Evolutionary conservation across 1,140 invertebrate species (phyloP).

Genomic region (Psilanteris sp.): DNA sequence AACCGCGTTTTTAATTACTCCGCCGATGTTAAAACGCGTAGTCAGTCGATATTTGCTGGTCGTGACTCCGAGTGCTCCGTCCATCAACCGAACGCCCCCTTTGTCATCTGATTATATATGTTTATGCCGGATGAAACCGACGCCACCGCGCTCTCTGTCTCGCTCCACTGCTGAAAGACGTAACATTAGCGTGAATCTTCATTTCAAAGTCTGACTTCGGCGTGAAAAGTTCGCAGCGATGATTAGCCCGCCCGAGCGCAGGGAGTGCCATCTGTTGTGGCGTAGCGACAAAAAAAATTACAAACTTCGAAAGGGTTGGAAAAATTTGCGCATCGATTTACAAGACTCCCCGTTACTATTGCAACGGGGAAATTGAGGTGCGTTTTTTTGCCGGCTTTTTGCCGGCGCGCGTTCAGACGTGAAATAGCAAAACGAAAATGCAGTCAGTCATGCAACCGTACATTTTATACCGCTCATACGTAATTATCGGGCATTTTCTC

Average conservation of each 20-base stretch:
- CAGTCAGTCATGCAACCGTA: conserved; percentile 57
- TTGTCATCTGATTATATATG: conserved; percentile 38
- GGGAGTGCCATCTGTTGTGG: conserved; percentile 1
- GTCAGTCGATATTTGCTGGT: conserved; percentile 34
- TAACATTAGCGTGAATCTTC: conserved; percentile 9
- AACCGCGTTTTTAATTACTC: conserved; percentile 50
- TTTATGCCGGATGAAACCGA: conserved; percentile 50
- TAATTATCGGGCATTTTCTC: conserved; percentile 72
- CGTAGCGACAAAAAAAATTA: not conserved
- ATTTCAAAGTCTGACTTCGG: not conserved
- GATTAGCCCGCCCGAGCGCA: not conserved
- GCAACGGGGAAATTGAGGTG: conserved; percentile 51
- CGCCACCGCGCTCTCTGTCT: conserved; percentile 12
- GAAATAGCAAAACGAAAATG: conserved; percentile 67
- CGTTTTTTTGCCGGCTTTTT: conserved; percentile 25
- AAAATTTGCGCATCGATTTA: conserved; percentile 15
- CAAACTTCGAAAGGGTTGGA: conserved; percentile 8
- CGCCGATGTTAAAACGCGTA: conserved; percentile 38
- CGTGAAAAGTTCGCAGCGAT: too few species aligned
- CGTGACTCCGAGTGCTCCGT: conserved; percentile 31
- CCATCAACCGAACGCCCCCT: conserved; percentile 14
- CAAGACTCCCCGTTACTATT: conserved; percentile 45
- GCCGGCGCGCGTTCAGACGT: conserved; percentile 25
- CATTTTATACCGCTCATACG: conserved; percentile 69
- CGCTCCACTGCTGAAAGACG: not conserved